Conservation (phyloP, 2,888 invertebrate genomes). For the Lathronympha strigana region DNA sequence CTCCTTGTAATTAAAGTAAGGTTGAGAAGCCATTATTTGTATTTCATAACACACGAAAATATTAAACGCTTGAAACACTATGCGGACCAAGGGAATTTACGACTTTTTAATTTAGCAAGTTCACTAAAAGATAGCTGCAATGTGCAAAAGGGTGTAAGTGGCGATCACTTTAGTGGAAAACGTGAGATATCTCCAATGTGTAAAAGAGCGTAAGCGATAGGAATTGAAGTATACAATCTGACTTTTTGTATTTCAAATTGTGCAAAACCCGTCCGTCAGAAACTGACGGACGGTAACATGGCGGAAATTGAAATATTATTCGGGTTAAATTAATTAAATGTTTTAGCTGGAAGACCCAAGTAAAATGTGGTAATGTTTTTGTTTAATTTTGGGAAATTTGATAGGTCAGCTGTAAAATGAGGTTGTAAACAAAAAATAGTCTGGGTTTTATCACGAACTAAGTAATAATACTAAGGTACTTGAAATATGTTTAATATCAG, state of each 20-base stretch:
- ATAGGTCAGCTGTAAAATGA: background rate
- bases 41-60: background rate
- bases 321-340: slow-evolving; percentile 16
- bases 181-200: background rate
- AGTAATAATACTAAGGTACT: too few relatives aligned
- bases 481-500: too few relatives aligned
- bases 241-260: background rate
- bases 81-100: too few relatives aligned
- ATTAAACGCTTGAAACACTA: too few relatives aligned
- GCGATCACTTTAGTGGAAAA: too few relatives aligned
- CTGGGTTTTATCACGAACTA: background rate
- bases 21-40: background rate
- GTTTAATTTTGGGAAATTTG: background rate
- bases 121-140: too few relatives aligned
- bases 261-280: background rate
- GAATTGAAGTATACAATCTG: too few relatives aligned
- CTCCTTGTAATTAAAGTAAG: background rate
- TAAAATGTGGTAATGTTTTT: background rate
- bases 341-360: background rate
- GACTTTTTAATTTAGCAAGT: too few relatives aligned
- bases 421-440: too few relatives aligned
- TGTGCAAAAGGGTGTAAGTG: too few relatives aligned
- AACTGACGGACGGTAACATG: slow-evolving; percentile 3
- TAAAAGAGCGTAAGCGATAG: background rate
- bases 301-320: slow-evolving; percentile 20